Base-by-base conservation (phyloP, 2,797 vertebrate genomes). In the Sebastolobus altivelis region DNA sequence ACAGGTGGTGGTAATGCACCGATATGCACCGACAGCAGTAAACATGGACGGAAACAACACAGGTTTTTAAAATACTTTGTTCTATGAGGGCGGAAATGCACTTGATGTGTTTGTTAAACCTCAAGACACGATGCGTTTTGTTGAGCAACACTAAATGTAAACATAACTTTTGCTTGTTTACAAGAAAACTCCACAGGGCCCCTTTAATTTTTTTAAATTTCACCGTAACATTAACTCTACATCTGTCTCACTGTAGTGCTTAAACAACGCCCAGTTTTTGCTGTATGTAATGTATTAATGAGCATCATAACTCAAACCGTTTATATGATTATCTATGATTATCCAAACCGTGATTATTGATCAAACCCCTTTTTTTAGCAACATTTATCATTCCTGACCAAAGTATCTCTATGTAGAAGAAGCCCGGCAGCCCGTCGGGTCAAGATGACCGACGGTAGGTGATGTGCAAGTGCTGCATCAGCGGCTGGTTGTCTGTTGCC, bases 401-500 rank as follows among this genome's bases (percentile, higher is more conserved):
- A 78, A 6, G 29, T 8, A 59, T 61, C 35, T 75, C 20, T 65
- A 5, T 58, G 11, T 13, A 16, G 27, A 29, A 35, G 20, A 67
- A 43, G 54, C 14, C 73, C 22, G 37, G 1, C 22, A 33, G 65
- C n/a, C 35, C 22, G 63, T 63, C 46, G 37, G 37, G 38, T 94
- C 87, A 95, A 69, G 85, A 85, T 40, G 74, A 85, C 37, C 96
- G 97, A 83, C 92, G 95, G 94, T 99, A 99, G 61, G 95, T 97
- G 72, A 99, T 94, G 87, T 95, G 96, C 87, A 99, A 95, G 88
- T 99, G 98, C 91, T 97, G 97, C 65, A 93, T 96, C 93, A 98
- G 94, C 29, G 97, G 95, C 91, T 99, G 97, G 20, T 95, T 96
- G 88, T 95, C 96, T 88, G 97, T 98, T 84, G 97, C 96, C 98